Evolutionary conservation across 2,113 vertebrate genomes (phyloP), one percentile per base, ranked within the genome.

Genomic region (Chroicocephalus ridibundus): DNA sequence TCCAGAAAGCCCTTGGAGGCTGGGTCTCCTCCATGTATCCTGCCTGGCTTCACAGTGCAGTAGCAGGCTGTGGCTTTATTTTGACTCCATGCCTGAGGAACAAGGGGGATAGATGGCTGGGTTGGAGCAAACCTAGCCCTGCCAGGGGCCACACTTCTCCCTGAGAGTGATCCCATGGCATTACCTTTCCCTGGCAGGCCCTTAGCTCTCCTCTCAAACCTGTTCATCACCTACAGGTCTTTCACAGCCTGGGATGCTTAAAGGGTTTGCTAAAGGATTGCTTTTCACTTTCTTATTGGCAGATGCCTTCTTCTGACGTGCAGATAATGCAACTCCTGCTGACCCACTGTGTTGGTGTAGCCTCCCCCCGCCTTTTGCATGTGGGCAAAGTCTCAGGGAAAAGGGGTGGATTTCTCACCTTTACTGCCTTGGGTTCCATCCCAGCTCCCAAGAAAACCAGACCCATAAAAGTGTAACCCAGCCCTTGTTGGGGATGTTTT

Each of bases 101-200:
- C 12, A 51, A 29, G 31, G 21, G 29, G 17, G 20, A 54, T 21
- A 2, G 4, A 21, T 64, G 24, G 15, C 5, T 34, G 17, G 16
- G 15, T 34, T 29, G 22, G 44, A 60, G n/a, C n/a, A 86, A 81
- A 58, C 9, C 13, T 27, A 34, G 9, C 31, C 81, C 31, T 55
- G 70, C 38, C 13, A 40, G 34, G 25, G 40, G 15, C n/a, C 12
- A 10, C 0, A 0, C 5, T 1, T 16, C 61, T 79, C 0, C 0
- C 34, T 40, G 29, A 77, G 49, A 94, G 22, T 1, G 8, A 77
- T n/a, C 17, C 34, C 2, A 1, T 38, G 47, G n/a, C 14, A 8
- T 36, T 82, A n/a, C 27, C 11, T 55, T 61, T 57, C 25, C 27
- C 14, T n/a, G 22, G n/a, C 51, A 94, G 61, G 4, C n/a, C 18